Evolutionary conservation across 2,113 vertebrate species (phyloP).

Genomic region (Syrmaticus mikado): DNA sequence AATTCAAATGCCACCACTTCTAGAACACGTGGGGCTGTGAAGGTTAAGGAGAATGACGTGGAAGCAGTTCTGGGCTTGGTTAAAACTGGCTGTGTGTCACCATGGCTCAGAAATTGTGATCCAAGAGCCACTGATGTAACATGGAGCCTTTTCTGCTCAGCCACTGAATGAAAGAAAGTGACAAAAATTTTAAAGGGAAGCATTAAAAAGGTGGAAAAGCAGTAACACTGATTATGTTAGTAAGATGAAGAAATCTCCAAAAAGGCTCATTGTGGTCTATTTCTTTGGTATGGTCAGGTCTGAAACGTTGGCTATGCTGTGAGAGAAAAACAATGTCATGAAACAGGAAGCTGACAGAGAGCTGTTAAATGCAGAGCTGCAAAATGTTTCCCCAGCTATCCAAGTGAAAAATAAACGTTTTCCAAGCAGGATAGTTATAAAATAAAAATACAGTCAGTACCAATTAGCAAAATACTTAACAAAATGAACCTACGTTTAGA

Average conservation of each 20-base stretch:
- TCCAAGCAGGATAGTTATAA: background rate
- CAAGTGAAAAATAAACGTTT: background rate
- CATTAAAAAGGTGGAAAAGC: background rate
- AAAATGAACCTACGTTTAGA: background rate
- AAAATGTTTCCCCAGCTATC: background rate
- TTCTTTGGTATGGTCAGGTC: background rate
- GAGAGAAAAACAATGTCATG: background rate
- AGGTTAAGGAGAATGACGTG: background rate
- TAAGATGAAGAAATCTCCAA: background rate
- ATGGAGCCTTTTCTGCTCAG: fast-evolving
- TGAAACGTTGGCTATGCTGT: background rate
- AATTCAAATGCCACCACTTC: background rate
- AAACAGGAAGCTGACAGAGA: background rate
- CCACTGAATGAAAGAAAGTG: background rate
- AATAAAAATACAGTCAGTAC: background rate
- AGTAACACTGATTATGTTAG: background rate
- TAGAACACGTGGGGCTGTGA: fast-evolving
- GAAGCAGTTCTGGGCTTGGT: background rate
- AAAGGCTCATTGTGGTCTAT: background rate
- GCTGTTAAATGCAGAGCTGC: background rate
- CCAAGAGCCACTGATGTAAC: background rate
- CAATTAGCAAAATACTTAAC: background rate
- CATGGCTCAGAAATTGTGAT: background rate
- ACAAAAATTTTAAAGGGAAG: background rate
- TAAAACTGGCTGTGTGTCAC: background rate